Percentiles rank a stretch among this genome's conserved stretches.
These are phyloP conservation scores for Chrysochloris asiatica DNA, from an alignment of 2,113 vertebrate species.

Conservation along the genomic window DNA sequence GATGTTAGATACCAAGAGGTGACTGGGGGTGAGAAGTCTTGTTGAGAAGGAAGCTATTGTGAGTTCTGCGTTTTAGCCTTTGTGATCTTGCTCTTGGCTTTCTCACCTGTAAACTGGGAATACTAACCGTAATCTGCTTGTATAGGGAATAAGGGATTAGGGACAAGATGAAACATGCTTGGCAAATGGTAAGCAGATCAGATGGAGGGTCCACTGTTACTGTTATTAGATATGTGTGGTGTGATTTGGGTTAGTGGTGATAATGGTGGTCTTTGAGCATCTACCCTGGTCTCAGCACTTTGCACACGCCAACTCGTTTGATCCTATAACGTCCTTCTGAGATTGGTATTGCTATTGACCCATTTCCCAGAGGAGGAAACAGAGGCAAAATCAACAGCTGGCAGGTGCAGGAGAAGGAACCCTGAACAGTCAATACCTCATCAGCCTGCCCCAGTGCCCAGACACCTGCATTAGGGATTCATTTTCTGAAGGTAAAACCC, in stretches of 20 bases:
- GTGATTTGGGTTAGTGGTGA: not conserved
- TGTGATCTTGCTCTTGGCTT: not conserved
- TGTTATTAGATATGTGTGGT: not conserved
- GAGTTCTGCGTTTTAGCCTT: not conserved
- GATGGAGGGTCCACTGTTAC: no score
- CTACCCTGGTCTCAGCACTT: not conserved
- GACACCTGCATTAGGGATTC: accelerated
- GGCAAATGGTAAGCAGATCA: not conserved
- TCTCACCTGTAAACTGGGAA: not conserved
- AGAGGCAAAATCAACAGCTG: not conserved
- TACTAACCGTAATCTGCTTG: not conserved
- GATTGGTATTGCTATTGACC: not conserved
- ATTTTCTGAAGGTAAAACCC: not conserved
- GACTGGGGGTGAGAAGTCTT: not conserved
- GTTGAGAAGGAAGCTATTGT: not conserved
- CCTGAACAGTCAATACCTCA: not conserved
- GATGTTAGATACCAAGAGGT: not conserved
- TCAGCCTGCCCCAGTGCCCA: not conserved
- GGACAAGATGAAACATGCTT: no score
- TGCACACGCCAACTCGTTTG: not conserved
- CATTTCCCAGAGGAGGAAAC: not conserved
- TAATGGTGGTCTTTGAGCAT: no score
- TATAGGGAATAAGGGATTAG: not conserved
- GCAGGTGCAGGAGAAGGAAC: not conserved
- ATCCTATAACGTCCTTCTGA: not conserved